Conservation (phyloP, 1,140 invertebrate genomes). For the Melitaea cinxia region DNA sequence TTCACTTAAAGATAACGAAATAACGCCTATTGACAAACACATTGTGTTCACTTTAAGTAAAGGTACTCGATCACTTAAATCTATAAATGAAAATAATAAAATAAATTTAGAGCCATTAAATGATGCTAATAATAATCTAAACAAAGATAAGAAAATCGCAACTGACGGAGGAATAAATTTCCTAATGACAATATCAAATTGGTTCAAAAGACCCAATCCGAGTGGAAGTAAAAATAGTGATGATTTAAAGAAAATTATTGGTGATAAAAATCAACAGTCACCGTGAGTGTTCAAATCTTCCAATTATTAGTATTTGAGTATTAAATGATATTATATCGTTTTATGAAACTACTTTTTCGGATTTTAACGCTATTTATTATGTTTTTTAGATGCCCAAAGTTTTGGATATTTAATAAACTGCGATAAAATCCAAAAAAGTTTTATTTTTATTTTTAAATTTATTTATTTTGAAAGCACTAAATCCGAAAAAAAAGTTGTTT, state of each 20-base stretch:
- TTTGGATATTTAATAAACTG: no score
- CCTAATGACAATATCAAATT: conserved; percentile 45
- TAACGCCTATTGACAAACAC: background rate
- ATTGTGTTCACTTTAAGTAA: conserved; percentile 18
- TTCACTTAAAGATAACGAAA: background rate
- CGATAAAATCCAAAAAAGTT: no score
- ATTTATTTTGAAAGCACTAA: no score
- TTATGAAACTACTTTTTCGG: no score
- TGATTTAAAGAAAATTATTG: background rate
- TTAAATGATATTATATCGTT: no score
- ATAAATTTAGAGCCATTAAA: background rate
- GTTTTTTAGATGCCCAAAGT: no score
- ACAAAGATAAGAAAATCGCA: background rate
- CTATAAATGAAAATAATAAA: background rate
- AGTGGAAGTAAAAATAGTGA: conserved; percentile 22
- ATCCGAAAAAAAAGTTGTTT: no score
- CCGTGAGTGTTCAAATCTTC: conserved; percentile 9
- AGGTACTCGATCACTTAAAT: conserved; percentile 25
- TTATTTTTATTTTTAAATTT: no score
- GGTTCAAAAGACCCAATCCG: conserved; percentile 39
- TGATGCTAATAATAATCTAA: conserved; percentile 7
- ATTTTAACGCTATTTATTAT: no score
- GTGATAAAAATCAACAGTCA: background rate
- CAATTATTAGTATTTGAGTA: no score
- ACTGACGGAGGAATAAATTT: conserved; percentile 37